These are phyloP conservation scores for Pseudomyrmex pallidus DNA, from an alignment of 1,140 invertebrate species.

Conservation along the genomic window DNA sequence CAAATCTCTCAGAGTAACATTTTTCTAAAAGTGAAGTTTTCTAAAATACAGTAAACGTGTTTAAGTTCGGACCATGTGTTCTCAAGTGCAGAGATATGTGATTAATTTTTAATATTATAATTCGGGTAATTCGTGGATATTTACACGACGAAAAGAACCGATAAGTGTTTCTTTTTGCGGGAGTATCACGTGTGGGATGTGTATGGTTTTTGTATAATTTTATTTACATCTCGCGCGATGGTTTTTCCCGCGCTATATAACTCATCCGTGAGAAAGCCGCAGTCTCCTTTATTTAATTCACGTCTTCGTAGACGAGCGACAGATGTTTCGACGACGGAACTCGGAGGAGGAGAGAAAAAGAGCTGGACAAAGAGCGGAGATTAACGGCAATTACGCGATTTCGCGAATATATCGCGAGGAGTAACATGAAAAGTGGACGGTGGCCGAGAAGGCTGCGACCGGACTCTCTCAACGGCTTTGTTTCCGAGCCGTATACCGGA, in stretches of 20 bases:
- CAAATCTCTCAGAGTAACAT: too few relatives aligned
- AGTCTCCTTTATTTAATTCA: constrained; percentile 36
- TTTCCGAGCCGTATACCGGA: constrained; percentile 64
- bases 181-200: too few relatives aligned
- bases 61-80: too few relatives aligned
- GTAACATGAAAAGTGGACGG: background rate
- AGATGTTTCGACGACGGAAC: constrained; percentile 25
- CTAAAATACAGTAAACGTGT: too few relatives aligned
- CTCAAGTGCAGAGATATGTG: too few relatives aligned
- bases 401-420: constrained; percentile 4
- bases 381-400: constrained; percentile 56
- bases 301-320: constrained; percentile 24
- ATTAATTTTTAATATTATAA: too few relatives aligned
- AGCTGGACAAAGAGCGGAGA: constrained; percentile 36
- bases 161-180: too few relatives aligned
- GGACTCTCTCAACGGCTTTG: constrained; percentile 44
- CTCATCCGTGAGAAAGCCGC: constrained; percentile 32
- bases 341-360: background rate
- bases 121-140: too few relatives aligned
- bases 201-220: background rate
- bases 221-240: background rate
- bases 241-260: background rate
- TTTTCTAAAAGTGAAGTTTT: too few relatives aligned
- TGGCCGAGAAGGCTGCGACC: background rate
- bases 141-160: too few relatives aligned